Percentiles rank a stretch among this genome's conserved stretches.
These are phyloP conservation scores for Heliconius hortense DNA, from an alignment of 2,888 invertebrate species.

Conservation along the genomic window DNA sequence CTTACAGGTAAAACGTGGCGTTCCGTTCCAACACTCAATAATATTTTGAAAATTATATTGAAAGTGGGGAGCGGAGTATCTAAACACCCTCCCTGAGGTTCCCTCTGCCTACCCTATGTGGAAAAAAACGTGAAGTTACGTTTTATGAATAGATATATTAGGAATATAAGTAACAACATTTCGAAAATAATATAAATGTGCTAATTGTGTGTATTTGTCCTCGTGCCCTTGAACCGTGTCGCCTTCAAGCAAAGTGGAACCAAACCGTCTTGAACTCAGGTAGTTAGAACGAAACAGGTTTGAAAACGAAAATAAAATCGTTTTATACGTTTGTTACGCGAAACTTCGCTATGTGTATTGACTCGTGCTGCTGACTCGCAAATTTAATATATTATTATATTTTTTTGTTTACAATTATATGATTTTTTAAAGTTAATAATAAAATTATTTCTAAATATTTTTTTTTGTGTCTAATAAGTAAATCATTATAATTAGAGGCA, in stretches of 20 bases:
- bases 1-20: background rate
- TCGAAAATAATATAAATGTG: background rate
- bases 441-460: background rate
- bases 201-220: conserved; percentile 23
- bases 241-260: conserved; percentile 31
- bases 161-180: background rate
- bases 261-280: conserved; percentile 40
- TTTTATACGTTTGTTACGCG: conserved; percentile 29
- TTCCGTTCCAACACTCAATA: background rate
- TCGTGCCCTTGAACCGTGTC: conserved; percentile 37
- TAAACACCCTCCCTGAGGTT: background rate
- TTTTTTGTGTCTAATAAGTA: background rate
- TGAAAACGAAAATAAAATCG: conserved; percentile 25
- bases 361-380: background rate
- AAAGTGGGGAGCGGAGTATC: background rate
- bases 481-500: conserved; percentile 9
- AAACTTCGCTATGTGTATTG: background rate
- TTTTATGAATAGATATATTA: too few species aligned
- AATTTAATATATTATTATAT: too few species aligned
- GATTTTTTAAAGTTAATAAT: background rate
- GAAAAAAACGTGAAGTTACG: background rate
- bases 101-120: background rate
- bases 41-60: background rate
- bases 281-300: conserved; percentile 43
- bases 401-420: too few species aligned